Base-by-base conservation (phyloP, 2,113 vertebrate genomes). In the Pleuronectes platessa region DNA sequence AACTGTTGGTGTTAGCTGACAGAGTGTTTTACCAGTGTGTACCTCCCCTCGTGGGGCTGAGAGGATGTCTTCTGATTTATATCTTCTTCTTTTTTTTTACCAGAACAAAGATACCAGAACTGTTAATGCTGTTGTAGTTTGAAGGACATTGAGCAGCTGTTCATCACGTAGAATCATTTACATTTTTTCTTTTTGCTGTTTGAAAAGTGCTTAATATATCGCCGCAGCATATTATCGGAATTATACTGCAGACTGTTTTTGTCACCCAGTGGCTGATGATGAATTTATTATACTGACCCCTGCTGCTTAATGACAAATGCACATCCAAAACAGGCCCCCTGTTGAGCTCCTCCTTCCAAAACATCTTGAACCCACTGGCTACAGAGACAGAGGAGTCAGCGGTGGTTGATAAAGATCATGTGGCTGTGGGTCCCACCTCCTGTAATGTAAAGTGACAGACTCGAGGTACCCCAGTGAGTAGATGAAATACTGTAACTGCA, bases 371-470 rank as follows among this genome's bases (percentile, higher is more conserved):
- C 26, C 3, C 11, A 2, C 0, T 40, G 53, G 35, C 59, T 42
- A 24, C 54, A 69, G 40, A 69, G 40, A 47, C 49, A 51, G 5
- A 23, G 35, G 42, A 56, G 37, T 63, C 74, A 21, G 31, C 67
- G 45, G n/a, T 4, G 63, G 40, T 71, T 80, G 60, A 40, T 73
- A n/a, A 68, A 70, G 60, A 61, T 78, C 66, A 71, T 49, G 55
- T 70, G 76, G 27, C 55, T 70, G 17, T 1, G 59, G 47, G 40
- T 58, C 53, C 55, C 53, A 14, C 40, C 60, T 49, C 45, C 21
- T 49, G 62, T 27, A 37, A 62, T 78, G 71, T 20, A 17, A 76
- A 76, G 68, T 86, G 83, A 83, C 79, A 84, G 75, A 40, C 31
- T 68, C 59, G 23, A 35, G 45, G 71, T 74, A 74, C 83, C 76